Conservation (phyloP, 1,140 invertebrate species). For the Chrysoperla carnea region DNA sequence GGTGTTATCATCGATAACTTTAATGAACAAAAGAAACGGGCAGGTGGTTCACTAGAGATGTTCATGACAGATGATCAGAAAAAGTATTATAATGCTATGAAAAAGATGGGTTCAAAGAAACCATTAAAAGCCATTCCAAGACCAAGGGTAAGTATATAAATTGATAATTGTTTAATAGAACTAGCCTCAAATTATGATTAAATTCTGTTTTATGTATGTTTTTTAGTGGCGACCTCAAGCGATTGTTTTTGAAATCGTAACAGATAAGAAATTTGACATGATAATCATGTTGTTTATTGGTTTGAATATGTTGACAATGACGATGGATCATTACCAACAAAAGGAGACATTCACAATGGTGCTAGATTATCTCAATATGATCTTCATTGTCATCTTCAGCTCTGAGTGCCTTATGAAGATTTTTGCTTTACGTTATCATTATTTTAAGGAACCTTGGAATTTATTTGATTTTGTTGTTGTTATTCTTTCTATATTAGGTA, state of each 20-base stretch:
- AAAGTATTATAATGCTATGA: constrained; percentile 99
- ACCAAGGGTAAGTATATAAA: constrained; percentile 58
- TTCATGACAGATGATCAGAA: constrained; percentile 99
- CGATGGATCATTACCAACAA: constrained; percentile 89
- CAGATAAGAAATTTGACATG: constrained; percentile 98
- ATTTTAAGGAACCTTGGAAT: constrained; percentile 99
- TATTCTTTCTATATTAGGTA: constrained; percentile 93
- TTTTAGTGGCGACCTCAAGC: constrained; percentile 88
- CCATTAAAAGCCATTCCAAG: constrained; percentile 94
- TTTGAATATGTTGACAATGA: constrained; percentile 98
- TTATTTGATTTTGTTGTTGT: constrained; percentile 98
- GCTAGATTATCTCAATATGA: constrained; percentile 82
- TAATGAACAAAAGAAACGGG: constrained; percentile 97
- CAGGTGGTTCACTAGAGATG: constrained; percentile 95
- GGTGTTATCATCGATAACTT: constrained; percentile 98
- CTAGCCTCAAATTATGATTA: no score
- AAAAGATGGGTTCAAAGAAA: constrained; percentile 97
- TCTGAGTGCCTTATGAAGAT: constrained; percentile 95
- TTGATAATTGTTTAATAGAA: not conserved
- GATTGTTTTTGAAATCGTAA: constrained; percentile 92
- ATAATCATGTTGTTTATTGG: constrained; percentile 98
- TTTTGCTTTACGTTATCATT: constrained; percentile 90
- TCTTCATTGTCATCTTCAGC: constrained; percentile 97
- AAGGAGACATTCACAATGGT: constrained; percentile 62
- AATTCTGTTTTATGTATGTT: no score